These are phyloP conservation scores for Rhinella marina DNA, from an alignment of 2,797 vertebrate species.

Conservation along the genomic window DNA sequence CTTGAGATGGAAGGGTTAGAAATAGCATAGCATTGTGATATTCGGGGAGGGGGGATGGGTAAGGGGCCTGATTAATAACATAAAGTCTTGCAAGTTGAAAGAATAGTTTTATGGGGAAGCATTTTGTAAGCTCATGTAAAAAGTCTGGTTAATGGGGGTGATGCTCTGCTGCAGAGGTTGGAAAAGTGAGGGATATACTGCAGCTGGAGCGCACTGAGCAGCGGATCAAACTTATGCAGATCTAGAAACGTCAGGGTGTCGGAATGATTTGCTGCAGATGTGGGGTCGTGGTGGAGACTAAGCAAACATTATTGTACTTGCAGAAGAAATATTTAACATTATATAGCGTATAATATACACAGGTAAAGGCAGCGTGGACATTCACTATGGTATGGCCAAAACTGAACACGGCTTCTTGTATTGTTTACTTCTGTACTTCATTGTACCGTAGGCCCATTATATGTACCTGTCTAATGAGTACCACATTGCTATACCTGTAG, in stretches of 20 bases:
- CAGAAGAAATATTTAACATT: background rate
- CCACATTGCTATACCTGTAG: too few species aligned
- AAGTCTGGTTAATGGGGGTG: slow-evolving; percentile 15
- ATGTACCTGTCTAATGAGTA: background rate
- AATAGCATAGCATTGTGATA: background rate
- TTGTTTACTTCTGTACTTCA: too few species aligned
- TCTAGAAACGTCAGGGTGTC: slow-evolving; percentile 24
- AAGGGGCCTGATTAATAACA: slow-evolving; percentile 13
- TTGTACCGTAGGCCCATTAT: background rate
- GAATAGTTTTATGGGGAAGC: background rate
- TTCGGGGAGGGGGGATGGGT: background rate
- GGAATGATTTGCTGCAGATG: slow-evolving; percentile 20
- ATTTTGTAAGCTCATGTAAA: slow-evolving; percentile 21
- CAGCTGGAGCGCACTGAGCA: background rate
- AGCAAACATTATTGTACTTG: slow-evolving; percentile 22
- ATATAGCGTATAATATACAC: background rate
- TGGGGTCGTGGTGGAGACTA: slow-evolving; percentile 12
- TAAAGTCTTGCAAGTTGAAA: background rate
- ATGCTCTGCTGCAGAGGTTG: background rate
- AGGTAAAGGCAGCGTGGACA: background rate
- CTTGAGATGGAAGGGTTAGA: background rate
- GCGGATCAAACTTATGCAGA: background rate
- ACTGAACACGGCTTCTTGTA: background rate
- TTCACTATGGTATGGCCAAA: background rate
- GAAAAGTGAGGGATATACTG: slow-evolving; percentile 9